Evolutionary conservation across 1,140 invertebrate genomes (phyloP).

Genomic region (Drosophila tsacasi): DNA sequence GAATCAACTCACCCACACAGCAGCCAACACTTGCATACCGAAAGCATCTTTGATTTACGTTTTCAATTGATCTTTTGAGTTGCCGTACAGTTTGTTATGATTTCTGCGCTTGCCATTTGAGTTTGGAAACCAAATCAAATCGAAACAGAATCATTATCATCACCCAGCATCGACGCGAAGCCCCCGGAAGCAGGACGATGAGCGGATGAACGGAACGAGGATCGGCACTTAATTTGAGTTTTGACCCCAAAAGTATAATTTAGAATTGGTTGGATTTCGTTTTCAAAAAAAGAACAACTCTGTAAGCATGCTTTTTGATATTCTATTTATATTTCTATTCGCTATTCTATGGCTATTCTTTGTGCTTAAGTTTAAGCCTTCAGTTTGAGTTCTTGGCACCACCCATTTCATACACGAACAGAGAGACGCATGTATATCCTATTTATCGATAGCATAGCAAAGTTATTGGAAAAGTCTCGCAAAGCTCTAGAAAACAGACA

Average conservation of each 20-base stretch:
- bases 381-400: slow-evolving; percentile 11
- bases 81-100: slow-evolving; percentile 51
- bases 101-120: slow-evolving; percentile 67
- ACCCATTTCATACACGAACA: slow-evolving; percentile 9
- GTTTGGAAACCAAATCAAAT: slow-evolving; percentile 53
- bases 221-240: slow-evolving; percentile 78
- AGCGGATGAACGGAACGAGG: slow-evolving; percentile 16
- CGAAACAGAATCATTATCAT: slow-evolving; percentile 21
- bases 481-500: background rate
- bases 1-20: slow-evolving; percentile 47
- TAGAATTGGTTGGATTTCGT: slow-evolving; percentile 79
- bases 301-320: slow-evolving; percentile 84
- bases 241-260: slow-evolving; percentile 71
- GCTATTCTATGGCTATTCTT: slow-evolving; percentile 20
- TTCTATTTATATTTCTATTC: slow-evolving; percentile 35
- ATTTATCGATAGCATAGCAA: background rate
- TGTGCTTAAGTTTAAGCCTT: slow-evolving; percentile 34
- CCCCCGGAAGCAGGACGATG: slow-evolving; percentile 15
- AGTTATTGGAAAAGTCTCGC: background rate
- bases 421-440: background rate
- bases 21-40: slow-evolving; percentile 43
- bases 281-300: slow-evolving; percentile 76
- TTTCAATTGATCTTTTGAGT: slow-evolving; percentile 70
- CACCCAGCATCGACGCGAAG: slow-evolving; percentile 22
- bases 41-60: slow-evolving; percentile 62